Conservation (phyloP, 2,888 invertebrate species). For the Epirrhoe tristata region DNA sequence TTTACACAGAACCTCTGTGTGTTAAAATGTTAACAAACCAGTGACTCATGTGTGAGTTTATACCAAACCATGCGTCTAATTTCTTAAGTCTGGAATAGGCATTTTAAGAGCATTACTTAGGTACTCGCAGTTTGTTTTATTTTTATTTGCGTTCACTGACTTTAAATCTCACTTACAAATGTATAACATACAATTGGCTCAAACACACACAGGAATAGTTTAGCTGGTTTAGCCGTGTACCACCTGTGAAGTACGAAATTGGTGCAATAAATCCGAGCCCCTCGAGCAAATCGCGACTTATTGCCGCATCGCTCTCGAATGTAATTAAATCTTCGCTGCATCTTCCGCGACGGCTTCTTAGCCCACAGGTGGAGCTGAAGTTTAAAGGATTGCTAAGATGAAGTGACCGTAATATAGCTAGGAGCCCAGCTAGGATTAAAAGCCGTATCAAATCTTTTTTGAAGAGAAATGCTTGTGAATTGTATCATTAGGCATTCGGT, state of each 20-base stretch:
- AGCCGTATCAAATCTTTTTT: not conserved
- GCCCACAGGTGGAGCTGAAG: constrained; percentile 39
- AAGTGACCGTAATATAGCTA: not conserved
- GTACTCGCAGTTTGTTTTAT: too few relatives aligned
- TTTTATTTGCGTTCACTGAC: too few relatives aligned
- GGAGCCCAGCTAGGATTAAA: not conserved
- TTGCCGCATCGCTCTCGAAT: constrained; percentile 56
- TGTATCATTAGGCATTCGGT: not conserved
- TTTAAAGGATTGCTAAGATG: not conserved
- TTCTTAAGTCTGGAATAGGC: too few relatives aligned
- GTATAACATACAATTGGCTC: not conserved
- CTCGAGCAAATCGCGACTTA: constrained; percentile 60
- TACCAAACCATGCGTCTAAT: too few relatives aligned
- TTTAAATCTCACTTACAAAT: too few relatives aligned
- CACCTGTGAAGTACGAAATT: constrained; percentile 53
- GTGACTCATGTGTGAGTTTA: too few relatives aligned
- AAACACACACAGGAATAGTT: constrained; percentile 34
- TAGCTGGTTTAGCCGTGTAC: constrained; percentile 43
- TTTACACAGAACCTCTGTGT: too few relatives aligned
- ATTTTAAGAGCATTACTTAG: too few relatives aligned
- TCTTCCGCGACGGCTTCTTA: constrained; percentile 43
- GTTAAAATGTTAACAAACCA: too few relatives aligned
- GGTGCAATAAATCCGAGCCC: constrained; percentile 62
- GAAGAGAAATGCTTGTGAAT: not conserved
- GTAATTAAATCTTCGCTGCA: constrained; percentile 61